phyloP scores from a whole-genome alignment of 37 sponge, comb jelly and placozoan species.

The Spongia lamella region DNA sequence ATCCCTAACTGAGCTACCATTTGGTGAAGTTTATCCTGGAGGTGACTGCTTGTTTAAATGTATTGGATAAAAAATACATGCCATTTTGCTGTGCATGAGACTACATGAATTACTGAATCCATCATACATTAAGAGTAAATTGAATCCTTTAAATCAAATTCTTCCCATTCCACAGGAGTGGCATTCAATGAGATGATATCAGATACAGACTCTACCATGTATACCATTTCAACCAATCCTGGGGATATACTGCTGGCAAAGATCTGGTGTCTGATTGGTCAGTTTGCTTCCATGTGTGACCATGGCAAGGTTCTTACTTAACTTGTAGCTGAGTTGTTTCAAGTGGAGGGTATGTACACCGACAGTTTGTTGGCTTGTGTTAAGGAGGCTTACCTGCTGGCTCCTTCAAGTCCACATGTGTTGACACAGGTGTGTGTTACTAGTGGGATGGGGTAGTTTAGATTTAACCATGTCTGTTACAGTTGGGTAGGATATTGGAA shows the following conservation, averaged over 20 bases:
- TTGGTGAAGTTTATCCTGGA: background rate
- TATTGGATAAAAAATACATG: too few species aligned
- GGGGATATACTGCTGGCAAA: slow-evolving; percentile 31
- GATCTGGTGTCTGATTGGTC: slow-evolving; percentile 56
- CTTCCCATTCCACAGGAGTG: background rate
- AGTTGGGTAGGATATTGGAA: slow-evolving; percentile 46
- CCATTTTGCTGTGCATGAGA: too few species aligned
- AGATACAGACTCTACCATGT: slow-evolving; percentile 58
- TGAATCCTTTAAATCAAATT: background rate
- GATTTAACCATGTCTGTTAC: too few species aligned
- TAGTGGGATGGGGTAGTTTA: too few species aligned
- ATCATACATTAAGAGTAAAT: too few species aligned
- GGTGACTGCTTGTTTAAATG: too few species aligned
- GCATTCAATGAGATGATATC: slow-evolving; percentile 44
- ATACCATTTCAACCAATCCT: background rate
- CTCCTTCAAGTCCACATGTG: slow-evolving; percentile 49
- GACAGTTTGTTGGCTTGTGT: slow-evolving; percentile 48
- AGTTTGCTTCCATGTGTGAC: too few species aligned
- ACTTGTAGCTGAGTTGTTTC: slow-evolving; percentile 49
- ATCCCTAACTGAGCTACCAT: slow-evolving; percentile 45
- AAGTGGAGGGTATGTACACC: slow-evolving; percentile 10
- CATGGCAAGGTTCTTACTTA: too few species aligned
- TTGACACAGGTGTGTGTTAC: background rate
- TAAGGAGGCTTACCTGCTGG: slow-evolving; percentile 56
- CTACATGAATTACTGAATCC: too few species aligned